These are phyloP conservation scores for Tillus elongatus DNA, from an alignment of 2,888 invertebrate species.

Conservation along the genomic window DNA sequence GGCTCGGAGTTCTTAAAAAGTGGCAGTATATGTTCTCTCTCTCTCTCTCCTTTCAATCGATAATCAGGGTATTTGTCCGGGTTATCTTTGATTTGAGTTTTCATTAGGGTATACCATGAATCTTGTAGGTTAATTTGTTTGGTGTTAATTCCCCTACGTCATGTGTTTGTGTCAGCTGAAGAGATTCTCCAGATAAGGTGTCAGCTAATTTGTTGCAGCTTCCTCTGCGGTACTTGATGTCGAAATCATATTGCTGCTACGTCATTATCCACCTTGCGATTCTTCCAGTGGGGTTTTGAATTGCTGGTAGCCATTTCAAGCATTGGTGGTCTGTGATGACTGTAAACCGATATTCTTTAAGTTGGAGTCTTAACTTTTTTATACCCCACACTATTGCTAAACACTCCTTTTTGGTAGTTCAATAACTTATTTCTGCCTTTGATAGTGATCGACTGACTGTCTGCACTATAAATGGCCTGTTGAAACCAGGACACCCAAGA, in stretches of 20 bases:
- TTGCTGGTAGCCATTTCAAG: conserved; percentile 19
- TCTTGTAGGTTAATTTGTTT: too few relatives aligned
- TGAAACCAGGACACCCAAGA: conserved; percentile 18
- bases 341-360: conserved; percentile 22
- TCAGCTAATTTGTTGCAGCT: conserved; percentile 19
- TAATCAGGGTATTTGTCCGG: too few relatives aligned
- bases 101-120: too few relatives aligned
- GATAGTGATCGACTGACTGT: conserved; percentile 19
- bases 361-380: conserved; percentile 18
- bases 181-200: conserved; percentile 16
- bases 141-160: too few relatives aligned
- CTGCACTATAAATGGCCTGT: conserved; percentile 18
- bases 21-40: too few relatives aligned
- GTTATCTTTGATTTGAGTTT: too few relatives aligned
- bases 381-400: too few relatives aligned
- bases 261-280: conserved; percentile 22
- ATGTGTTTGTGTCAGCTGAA: too few relatives aligned
- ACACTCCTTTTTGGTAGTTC: conserved; percentile 25
- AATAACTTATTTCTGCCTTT: conserved; percentile 16
- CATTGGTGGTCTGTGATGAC: too few relatives aligned
- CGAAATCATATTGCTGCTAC: conserved; percentile 20
- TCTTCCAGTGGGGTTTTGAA: conserved; percentile 20
- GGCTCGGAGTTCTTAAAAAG: too few relatives aligned
- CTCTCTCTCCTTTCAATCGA: too few relatives aligned
- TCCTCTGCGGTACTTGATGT: conserved; percentile 18